Percentiles rank a stretch among this genome's conserved stretches.
Conservation (phyloP, 2,113 vertebrate species). For the Marmota monax region DNA sequence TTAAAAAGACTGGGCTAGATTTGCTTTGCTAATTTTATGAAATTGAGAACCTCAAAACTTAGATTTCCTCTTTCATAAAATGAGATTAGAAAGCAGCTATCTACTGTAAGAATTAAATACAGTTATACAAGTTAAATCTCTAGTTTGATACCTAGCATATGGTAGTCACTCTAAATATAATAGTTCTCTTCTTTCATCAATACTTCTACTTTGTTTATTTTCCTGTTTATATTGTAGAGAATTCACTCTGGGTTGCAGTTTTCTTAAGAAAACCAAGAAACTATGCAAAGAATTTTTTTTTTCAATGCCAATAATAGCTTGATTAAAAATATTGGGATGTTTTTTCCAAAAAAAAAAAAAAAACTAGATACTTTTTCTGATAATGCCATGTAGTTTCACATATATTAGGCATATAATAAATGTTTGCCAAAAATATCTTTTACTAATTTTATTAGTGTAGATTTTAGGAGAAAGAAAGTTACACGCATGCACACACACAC, state of each 20-base stretch:
- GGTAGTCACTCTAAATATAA: not conserved
- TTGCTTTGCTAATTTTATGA: not conserved
- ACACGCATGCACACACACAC: no score
- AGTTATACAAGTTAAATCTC: not conserved
- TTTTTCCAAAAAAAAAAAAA: not conserved
- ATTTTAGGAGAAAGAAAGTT: not conserved
- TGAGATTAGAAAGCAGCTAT: not conserved
- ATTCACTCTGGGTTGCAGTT: not conserved
- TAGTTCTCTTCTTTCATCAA: not conserved
- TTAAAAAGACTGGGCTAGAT: constrained; percentile 14
- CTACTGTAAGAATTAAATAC: not conserved
- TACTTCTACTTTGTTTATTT: constrained; percentile 55
- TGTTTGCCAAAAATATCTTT: not conserved
- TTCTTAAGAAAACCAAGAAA: not conserved
- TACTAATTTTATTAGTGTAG: constrained; percentile 44
- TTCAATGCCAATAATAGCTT: not conserved
- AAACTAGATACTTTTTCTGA: not conserved
- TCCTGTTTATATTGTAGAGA: not conserved
- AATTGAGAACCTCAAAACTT: not conserved
- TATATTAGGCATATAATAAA: not conserved
- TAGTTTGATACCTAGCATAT: not conserved
- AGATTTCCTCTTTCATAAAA: not conserved
- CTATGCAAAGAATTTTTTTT: not conserved
- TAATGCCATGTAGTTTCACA: not conserved
- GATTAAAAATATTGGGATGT: not conserved